Evolutionary conservation across 2,888 invertebrate genomes (phyloP).

Genomic region (Trichacis sp.): DNA sequence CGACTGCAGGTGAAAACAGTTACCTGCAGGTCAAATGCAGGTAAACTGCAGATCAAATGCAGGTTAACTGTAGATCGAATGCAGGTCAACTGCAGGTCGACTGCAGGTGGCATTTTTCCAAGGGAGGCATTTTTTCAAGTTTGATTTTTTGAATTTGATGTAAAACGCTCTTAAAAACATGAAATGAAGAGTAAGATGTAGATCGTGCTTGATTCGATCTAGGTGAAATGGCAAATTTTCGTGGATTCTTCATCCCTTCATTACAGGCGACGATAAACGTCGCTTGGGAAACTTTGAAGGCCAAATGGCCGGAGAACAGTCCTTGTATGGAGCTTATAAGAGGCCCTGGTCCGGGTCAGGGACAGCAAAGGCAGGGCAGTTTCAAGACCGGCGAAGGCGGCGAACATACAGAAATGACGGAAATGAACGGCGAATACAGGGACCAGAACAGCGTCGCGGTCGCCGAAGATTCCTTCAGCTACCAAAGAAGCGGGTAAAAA

Average conservation of each 20-base stretch:
- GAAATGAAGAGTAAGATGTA: background rate
- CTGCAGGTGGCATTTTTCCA: too few relatives aligned
- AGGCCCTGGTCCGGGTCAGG: slow-evolving; percentile 60
- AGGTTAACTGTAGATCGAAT: too few relatives aligned
- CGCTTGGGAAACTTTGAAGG: slow-evolving; percentile 84
- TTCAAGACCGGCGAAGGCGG: slow-evolving; percentile 63
- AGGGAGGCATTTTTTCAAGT: too few relatives aligned
- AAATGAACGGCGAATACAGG: slow-evolving; percentile 56
- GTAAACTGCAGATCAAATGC: too few relatives aligned
- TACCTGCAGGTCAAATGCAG: too few relatives aligned
- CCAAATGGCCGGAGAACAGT: slow-evolving; percentile 80
- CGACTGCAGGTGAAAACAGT: too few relatives aligned
- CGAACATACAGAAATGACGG: slow-evolving; percentile 67
- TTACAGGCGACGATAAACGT: slow-evolving; percentile 83
- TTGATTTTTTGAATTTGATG: too few relatives aligned
- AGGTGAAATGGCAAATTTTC: slow-evolving; percentile 74
- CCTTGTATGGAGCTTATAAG: slow-evolving; percentile 69
- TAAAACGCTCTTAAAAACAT: background rate
- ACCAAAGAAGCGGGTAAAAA: slow-evolving; percentile 65
- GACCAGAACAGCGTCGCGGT: slow-evolving; percentile 61
- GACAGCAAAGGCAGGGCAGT: slow-evolving; percentile 46
- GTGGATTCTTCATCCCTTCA: slow-evolving; percentile 78
- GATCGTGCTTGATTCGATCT: too few relatives aligned
- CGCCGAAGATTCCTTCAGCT: slow-evolving; percentile 66
- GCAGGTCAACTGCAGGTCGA: too few relatives aligned